Evolutionary conservation across 2,113 vertebrate genomes (phyloP).

Genomic region (Capreolus pygargus): DNA sequence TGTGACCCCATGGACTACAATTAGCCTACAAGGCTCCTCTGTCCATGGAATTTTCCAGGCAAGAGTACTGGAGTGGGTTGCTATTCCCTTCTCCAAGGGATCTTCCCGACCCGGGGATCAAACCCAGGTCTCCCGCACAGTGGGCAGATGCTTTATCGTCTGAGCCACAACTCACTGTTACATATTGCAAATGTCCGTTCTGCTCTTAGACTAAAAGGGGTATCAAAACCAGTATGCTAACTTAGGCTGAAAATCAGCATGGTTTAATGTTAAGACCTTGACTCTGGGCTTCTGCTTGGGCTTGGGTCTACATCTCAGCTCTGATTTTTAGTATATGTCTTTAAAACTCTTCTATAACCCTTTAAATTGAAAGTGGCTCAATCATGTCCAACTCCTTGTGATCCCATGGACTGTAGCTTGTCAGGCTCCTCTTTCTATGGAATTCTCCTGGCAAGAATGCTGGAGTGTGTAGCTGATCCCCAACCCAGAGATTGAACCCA

Average conservation of each 20-base stretch:
- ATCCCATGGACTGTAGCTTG: neutral
- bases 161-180: neutral
- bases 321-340: neutral
- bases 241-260: neutral
- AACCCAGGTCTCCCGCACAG: no score
- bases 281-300: neutral
- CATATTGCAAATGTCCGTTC: neutral
- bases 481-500: neutral
- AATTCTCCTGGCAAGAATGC: neutral
- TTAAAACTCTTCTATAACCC: neutral
- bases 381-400: neutral
- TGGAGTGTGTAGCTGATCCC: neutral
- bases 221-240: neutral
- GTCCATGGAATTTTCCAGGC: no score
- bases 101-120: no score
- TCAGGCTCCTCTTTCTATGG: neutral
- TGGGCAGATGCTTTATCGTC: no score
- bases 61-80: no score
- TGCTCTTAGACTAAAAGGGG: no score
- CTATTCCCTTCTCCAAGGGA: no score
- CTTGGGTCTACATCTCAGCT: neutral
- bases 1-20: no score
- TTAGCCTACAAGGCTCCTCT: no score
- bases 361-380: neutral
- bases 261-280: neutral